These are phyloP conservation scores for Spondyliosoma cantharus DNA, from an alignment of 2,797 vertebrate species.

Conservation along the genomic window DNA sequence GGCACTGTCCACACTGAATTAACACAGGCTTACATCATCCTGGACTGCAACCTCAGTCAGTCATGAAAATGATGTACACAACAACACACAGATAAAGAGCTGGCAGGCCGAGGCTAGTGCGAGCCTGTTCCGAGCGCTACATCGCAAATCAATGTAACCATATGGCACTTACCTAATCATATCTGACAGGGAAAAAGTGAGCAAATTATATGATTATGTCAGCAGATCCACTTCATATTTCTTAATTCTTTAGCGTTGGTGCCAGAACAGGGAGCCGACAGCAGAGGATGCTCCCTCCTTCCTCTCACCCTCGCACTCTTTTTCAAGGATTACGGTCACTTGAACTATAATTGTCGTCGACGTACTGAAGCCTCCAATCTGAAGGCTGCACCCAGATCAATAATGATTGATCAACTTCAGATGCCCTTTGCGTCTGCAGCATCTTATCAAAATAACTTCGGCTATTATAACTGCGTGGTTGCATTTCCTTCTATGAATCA, in stretches of 20 bases:
- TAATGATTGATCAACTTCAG: constrained; percentile 68
- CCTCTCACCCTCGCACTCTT: constrained; percentile 43
- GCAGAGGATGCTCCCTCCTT: constrained; percentile 10
- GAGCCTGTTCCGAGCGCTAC: constrained; percentile 43
- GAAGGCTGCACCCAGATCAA: constrained; percentile 65
- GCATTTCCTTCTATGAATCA: constrained; percentile 1
- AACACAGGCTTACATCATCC: constrained; percentile 85
- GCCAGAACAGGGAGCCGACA: constrained; percentile 12
- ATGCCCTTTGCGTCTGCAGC: constrained; percentile 45
- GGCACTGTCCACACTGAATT: constrained; percentile 81
- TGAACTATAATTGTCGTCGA: constrained; percentile 67
- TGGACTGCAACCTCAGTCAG: constrained; percentile 77
- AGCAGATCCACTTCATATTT: constrained; percentile 39
- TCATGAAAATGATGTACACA: constrained; percentile 82
- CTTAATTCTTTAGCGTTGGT: constrained; percentile 39
- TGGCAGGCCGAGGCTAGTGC: constrained; percentile 35
- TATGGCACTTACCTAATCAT: constrained; percentile 42
- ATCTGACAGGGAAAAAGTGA: constrained; percentile 45
- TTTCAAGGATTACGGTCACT: constrained; percentile 68
- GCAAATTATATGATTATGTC: constrained; percentile 30
- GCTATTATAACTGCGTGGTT: not conserved
- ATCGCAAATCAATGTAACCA: constrained; percentile 66
- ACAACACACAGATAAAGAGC: constrained; percentile 74
- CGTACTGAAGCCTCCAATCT: constrained; percentile 60
- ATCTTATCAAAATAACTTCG: constrained; percentile 45